These are phyloP conservation scores for Norana najaformis DNA, from an alignment of 2,888 invertebrate species.

Conservation along the genomic window DNA sequence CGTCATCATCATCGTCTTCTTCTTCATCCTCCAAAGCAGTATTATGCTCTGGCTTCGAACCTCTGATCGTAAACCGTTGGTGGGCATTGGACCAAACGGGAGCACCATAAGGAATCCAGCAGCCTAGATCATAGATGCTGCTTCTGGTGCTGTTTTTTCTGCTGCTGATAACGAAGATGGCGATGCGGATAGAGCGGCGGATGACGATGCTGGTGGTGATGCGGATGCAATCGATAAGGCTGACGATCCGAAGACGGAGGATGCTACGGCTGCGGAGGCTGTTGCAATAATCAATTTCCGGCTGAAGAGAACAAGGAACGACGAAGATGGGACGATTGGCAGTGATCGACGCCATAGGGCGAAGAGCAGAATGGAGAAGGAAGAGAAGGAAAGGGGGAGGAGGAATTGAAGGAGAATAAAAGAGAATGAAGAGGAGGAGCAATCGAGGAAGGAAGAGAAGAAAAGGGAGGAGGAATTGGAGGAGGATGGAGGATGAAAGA, in stretches of 20 bases:
- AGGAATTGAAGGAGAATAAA: not conserved
- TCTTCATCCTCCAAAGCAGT: not conserved
- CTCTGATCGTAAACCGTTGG: not conserved
- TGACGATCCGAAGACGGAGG: not conserved
- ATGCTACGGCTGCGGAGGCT: not conserved
- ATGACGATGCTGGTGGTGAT: not conserved
- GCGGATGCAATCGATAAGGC: not conserved
- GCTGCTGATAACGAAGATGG: not conserved
- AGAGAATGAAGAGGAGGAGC: not conserved
- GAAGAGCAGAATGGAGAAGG: not conserved
- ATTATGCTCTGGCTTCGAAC: not conserved
- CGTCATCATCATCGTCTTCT: not conserved
- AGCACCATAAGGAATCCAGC: not conserved
- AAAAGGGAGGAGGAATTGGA: not conserved
- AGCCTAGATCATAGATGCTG: not conserved
- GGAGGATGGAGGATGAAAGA: not conserved
- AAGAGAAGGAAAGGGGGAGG: not conserved
- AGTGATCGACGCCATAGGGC: not conserved
- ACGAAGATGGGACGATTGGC: not conserved
- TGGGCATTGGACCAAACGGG: not conserved
- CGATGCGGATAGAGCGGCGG: not conserved
- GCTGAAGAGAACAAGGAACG: not conserved
- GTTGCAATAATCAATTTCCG: conserved; percentile 13
- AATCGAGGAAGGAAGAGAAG: not conserved
- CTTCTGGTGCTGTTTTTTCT: not conserved